phyloP scores from a whole-genome alignment of 2,888 invertebrate species.

The Thelaira solivaga region DNA sequence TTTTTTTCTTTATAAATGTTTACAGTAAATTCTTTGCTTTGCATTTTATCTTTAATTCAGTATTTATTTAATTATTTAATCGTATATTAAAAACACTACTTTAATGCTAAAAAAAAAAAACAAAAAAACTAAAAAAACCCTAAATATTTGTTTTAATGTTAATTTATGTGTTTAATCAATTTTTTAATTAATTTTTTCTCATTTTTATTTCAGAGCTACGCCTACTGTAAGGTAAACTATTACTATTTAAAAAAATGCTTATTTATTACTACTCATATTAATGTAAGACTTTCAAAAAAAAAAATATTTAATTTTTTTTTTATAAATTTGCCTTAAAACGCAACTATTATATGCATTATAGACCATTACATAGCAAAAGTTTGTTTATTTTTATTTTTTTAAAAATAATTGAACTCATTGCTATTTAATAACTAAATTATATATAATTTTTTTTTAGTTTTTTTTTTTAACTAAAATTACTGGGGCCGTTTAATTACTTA shows the following conservation, averaged over 20 bases:
- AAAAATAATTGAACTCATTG: too few relatives aligned
- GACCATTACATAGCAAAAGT: constrained; percentile 25
- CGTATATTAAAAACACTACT: constrained; percentile 37
- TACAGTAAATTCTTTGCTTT: neutral
- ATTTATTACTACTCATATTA: neutral
- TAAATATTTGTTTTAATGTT: constrained; percentile 8
- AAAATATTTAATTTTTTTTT: neutral
- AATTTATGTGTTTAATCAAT: constrained; percentile 1
- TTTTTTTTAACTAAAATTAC: neutral
- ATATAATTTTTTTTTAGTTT: neutral
- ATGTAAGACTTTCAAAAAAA: neutral
- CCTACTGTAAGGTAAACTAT: constrained; percentile 29
- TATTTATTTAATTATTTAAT: too few relatives aligned
- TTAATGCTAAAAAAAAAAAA: constrained; percentile 42
- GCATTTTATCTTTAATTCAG: neutral
- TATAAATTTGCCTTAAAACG: neutral
- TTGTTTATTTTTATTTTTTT: neutral
- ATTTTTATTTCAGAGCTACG: constrained; percentile 23
- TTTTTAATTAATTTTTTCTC: neutral
- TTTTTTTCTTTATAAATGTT: neutral
- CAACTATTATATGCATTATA: neutral
- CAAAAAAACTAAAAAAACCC: constrained; percentile 22
- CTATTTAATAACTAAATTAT: too few relatives aligned
- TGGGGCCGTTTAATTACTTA: neutral
- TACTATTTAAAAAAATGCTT: constrained; percentile 53